Evolutionary conservation across 1,140 invertebrate species (phyloP), one percentile per base, ranked within the genome.

Genomic region (Muscidifurax raptorellus): DNA sequence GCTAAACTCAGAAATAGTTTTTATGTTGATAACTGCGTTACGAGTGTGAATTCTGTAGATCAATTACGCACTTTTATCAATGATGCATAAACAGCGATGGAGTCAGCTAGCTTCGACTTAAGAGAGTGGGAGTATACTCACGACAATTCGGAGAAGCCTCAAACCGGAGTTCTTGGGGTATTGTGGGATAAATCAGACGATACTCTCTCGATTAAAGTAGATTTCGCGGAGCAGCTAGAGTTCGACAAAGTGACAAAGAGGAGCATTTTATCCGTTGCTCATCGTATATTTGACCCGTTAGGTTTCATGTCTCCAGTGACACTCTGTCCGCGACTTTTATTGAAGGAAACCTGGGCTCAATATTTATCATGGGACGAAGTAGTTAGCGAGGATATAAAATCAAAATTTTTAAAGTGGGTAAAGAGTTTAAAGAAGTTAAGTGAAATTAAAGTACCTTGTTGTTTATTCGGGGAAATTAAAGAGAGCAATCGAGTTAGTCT

Each of bases 301-400:
- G 76, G 52, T 27, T 47, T 76, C 13, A 40, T 15, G 1, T 1
- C 22, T 12, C 74, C 44, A 2, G 44, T 76, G 7, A 27, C 44
- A 7, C 10, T 76, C 1, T 47, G 1, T 0, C 74, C 40, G n/a
- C 18, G 74, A 76, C 9, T 64, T n/a, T 64, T 64, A 32, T 22
- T 78, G 18, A 47, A 78, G 32, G 76, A 78, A 25, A 32, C 47
- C 0, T 78, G 76, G 74, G 44, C 74, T 6, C 22, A 64, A 30
- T 82, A 86, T 64, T 72, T 86, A 18, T 78, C 59, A 27, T 89
- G 89, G 88, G 88, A 90, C 66, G 66, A 30, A 6, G 52, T 80
- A 80, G 74, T 86, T 12, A 32, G 75, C 18, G 69, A 80, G 1
- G 27, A n/a, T n/a, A 66, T 36, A 66, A 66, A 52, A n/a, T 25